Evolutionary conservation across 2,113 vertebrate species (phyloP).

Genomic region (Anarhynchus alexandrinus): DNA sequence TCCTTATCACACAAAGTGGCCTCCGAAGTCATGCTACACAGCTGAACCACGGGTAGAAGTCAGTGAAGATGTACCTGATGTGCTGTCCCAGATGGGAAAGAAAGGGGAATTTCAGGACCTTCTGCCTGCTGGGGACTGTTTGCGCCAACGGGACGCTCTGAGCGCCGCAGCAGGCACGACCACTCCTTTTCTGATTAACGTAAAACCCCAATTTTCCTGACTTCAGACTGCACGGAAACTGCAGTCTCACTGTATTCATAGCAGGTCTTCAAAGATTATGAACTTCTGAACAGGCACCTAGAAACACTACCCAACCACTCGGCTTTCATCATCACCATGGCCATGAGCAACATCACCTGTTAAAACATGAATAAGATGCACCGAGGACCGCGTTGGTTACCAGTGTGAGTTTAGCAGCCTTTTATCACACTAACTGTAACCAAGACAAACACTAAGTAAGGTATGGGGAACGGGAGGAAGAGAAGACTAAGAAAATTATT

Average conservation of each 20-base stretch:
- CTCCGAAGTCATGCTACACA: neutral
- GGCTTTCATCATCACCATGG: neutral
- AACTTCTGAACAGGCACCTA: neutral
- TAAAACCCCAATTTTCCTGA: neutral
- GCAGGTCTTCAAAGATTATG: neutral
- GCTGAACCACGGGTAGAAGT: neutral
- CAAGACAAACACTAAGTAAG: neutral
- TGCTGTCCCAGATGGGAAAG: neutral
- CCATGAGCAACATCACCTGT: neutral
- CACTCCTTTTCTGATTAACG: rapidly evolving
- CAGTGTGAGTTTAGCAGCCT: neutral
- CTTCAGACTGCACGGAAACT: neutral
- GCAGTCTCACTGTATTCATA: neutral
- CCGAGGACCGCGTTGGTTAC: rapidly evolving
- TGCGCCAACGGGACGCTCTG: neutral
- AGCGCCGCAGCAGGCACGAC: rapidly evolving
- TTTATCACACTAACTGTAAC: neutral
- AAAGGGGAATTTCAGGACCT: neutral
- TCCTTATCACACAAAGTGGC: rapidly evolving
- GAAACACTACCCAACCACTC: neutral
- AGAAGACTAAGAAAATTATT: neutral
- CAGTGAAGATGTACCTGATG: rapidly evolving
- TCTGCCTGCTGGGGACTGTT: neutral
- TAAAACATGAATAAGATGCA: neutral
- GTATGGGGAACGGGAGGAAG: neutral